Evolutionary conservation across 2,888 invertebrate species (phyloP), one percentile per base, ranked within the genome.

Genomic region (Oligia latruncula): DNA sequence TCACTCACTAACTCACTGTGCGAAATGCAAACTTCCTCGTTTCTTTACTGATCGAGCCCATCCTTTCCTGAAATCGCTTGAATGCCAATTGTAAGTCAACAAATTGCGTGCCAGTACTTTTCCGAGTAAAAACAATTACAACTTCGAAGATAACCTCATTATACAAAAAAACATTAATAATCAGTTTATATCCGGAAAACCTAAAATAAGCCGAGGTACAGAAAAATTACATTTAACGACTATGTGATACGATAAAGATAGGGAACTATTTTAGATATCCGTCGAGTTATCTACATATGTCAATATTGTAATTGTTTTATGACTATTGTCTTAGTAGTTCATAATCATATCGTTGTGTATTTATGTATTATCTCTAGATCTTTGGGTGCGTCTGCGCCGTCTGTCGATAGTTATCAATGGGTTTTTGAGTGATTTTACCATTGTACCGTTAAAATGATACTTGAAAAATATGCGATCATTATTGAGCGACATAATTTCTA

Each of bases 121-220:
- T 65, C 65, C 49, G 13, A n/a, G 3, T 35, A 46, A 62, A 81
- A 83, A 60, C 43, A 70, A 66, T 71, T 43, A n/a, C 20, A 49
- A 8, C 35, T 20, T n/a, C 20, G 0, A 66, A 66, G 83, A 81
- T 81, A 83, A 40, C 83, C 78, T 83, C 77, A 55, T 71, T 79
- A 6, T 3, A 17, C 4, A 40, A 58, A 58, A 55, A 2, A 67
- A 79, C 80, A 73, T 46, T n/a, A 49, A 40, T 49, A 80, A 82
- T 66, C 74, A 66, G 52, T 84, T 66, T 13, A n/a, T 3, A 58
- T 58, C 65, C 55, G 70, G 66, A 80, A 62, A 74, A 62, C 4
- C 20, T 23, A 15, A 49, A 71, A 52, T 66, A 77, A 71, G 40
- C 40, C 40, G 68, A 64, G 83, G 58, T n/a, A 65, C 29, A 49